A percentile compares a stretch with the other conserved stretches of the same genome.
Conservation (phyloP, 2,888 invertebrate genomes). For the Brenthis ino region DNA sequence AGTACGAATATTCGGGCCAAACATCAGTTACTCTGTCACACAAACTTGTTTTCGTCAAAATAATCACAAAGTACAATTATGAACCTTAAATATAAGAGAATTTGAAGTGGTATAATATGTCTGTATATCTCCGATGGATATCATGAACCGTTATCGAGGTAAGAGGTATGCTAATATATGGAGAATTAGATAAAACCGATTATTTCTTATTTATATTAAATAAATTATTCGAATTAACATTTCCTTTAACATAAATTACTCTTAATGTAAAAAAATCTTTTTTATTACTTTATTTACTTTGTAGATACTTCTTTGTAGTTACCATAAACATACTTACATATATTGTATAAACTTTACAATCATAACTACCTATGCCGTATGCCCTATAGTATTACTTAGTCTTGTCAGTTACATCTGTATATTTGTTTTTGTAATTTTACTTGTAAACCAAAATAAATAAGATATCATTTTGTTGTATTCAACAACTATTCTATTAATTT, state of each 20-base stretch:
- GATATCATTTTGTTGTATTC: too few relatives aligned
- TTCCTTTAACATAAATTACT: background rate
- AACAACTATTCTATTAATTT: too few relatives aligned
- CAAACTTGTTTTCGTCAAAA: background rate
- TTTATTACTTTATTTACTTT: too few relatives aligned
- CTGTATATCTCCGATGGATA: background rate
- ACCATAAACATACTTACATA: too few relatives aligned
- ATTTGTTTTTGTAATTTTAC: too few relatives aligned
- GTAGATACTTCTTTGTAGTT: too few relatives aligned
- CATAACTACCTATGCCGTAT: too few relatives aligned
- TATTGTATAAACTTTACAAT: too few relatives aligned
- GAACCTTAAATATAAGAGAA: background rate
- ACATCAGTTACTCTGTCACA: background rate
- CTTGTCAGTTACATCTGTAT: too few relatives aligned
- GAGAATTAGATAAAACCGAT: background rate
- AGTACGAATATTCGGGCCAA: background rate
- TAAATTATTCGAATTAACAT: background rate
- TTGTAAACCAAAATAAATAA: too few relatives aligned
- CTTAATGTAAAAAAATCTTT: too few relatives aligned
- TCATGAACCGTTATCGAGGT: background rate
- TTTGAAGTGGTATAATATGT: background rate
- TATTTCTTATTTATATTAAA: conserved; percentile 1
- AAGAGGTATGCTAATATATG: background rate
- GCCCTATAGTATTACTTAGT: too few relatives aligned
- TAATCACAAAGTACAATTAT: conserved; percentile 1